These are phyloP conservation scores for Drosophila austrosaltans DNA, from an alignment of 2,888 invertebrate genomes.

Conservation along the genomic window DNA sequence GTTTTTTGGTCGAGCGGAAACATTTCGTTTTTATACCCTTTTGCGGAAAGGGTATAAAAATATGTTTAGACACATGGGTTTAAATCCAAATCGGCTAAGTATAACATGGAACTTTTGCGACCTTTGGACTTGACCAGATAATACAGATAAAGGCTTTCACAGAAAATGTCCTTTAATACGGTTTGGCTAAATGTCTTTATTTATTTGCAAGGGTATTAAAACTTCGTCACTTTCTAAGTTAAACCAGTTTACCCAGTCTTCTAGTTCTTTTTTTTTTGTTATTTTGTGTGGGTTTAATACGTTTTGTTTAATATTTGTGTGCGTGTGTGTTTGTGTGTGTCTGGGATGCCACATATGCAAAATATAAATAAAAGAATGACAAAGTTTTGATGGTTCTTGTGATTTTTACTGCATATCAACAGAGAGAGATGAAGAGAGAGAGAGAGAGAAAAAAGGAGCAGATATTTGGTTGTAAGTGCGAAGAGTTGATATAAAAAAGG, in stretches of 20 bases:
- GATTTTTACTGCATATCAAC: slow-evolving; percentile 6
- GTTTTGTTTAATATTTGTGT: background rate
- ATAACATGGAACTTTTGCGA: no score
- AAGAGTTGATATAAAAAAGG: background rate
- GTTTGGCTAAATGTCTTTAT: no score
- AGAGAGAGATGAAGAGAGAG: background rate
- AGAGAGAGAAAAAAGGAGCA: background rate
- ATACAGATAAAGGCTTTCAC: no score
- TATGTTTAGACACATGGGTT: no score
- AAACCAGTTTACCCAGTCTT: no score
- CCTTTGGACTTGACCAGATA: no score
- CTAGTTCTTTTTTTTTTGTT: no score
- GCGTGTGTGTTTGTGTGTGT: background rate
- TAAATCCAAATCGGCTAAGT: no score
- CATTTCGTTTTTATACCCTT: background rate
- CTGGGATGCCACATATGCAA: background rate
- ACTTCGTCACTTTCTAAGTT: no score
- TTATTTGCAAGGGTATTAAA: no score
- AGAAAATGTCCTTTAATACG: no score
- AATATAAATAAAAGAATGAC: background rate
- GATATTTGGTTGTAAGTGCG: background rate
- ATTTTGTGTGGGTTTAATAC: background rate
- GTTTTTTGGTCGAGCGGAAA: slow-evolving; percentile 9
- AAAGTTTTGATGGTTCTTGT: background rate
- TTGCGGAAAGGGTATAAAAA: no score